Evolutionary conservation across 2,888 invertebrate species (phyloP).

Genomic region (Cephus nigrinus): DNA sequence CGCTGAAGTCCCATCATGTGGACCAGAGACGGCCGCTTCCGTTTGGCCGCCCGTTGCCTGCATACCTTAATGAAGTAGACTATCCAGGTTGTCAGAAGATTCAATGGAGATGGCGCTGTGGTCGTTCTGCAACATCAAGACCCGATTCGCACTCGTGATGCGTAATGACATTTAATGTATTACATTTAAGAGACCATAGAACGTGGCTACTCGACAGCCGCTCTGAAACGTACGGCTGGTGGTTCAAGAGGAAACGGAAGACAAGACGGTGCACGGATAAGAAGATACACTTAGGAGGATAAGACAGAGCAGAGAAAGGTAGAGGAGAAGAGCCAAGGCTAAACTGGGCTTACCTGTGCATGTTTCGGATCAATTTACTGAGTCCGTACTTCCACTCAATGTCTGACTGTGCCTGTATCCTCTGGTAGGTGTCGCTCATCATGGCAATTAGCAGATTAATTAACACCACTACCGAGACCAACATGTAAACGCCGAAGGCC

Average conservation of each 20-base stretch:
- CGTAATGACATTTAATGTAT: neutral
- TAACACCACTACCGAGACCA: conserved; percentile 97
- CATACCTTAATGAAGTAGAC: conserved; percentile 69
- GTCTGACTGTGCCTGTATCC: conserved; percentile 93
- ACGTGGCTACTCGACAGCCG: neutral
- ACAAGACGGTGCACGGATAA: neutral
- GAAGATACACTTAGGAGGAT: neutral
- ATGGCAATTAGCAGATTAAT: conserved; percentile 99
- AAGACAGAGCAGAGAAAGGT: neutral
- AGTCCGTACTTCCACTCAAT: conserved; percentile 85
- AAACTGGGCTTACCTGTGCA: conserved; percentile 71
- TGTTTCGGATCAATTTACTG: conserved; percentile 80
- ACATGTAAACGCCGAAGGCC: conserved; percentile 96
- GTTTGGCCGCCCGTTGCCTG: conserved; percentile 65
- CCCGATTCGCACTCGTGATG: neutral
- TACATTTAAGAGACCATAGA: neutral
- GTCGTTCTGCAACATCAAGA: conserved; percentile 69
- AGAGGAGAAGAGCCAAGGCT: neutral
- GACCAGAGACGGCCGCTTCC: conserved; percentile 67
- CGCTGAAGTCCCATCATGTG: conserved; percentile 68
- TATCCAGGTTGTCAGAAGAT: conserved; percentile 75
- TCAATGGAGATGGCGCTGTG: conserved; percentile 79
- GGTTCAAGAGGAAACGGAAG: neutral
- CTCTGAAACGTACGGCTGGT: neutral
- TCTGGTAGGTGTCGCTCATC: conserved; percentile 99